Evolutionary conservation across 2,113 vertebrate species (phyloP).

Genomic region (Labrus mixtus): DNA sequence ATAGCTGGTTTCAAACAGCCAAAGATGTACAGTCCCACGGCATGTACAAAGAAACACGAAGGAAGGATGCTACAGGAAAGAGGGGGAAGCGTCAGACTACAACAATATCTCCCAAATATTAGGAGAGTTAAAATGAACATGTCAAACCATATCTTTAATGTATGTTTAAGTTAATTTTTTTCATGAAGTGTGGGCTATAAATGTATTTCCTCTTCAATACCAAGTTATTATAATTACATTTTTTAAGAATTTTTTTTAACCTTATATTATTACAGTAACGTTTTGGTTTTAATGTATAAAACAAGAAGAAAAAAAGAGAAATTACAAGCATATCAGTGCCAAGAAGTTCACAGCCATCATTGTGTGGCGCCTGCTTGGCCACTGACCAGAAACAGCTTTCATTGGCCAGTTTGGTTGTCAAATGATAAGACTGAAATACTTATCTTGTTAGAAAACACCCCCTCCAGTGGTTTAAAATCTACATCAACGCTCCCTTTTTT

Average conservation of each 20-base stretch:
- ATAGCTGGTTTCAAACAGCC: conserved; percentile 35
- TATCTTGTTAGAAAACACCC: conserved; percentile 9
- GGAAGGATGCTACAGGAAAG: background rate
- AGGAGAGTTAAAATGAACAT: background rate
- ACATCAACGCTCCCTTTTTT: conserved; percentile 22
- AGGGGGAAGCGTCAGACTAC: background rate
- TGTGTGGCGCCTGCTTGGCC: background rate
- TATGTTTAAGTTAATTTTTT: background rate
- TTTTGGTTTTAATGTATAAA: background rate
- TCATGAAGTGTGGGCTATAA: too few species aligned
- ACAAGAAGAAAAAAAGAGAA: background rate
- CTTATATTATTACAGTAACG: background rate
- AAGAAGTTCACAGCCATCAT: conserved; percentile 3
- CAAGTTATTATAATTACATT: background rate
- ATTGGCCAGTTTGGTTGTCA: conserved; percentile 18
- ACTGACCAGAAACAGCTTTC: conserved; percentile 9
- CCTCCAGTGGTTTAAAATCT: conserved; percentile 9
- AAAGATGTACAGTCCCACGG: conserved; percentile 8
- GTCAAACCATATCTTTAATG: background rate
- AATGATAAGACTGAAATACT: conserved; percentile 22
- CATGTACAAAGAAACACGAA: conserved; percentile 5
- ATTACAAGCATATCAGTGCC: background rate
- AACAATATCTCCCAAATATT: background rate
- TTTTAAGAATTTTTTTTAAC: too few species aligned
- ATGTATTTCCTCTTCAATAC: background rate